These are phyloP conservation scores for Trematomus loennbergii DNA, from an alignment of 2,113 vertebrate genomes.

Conservation along the genomic window DNA sequence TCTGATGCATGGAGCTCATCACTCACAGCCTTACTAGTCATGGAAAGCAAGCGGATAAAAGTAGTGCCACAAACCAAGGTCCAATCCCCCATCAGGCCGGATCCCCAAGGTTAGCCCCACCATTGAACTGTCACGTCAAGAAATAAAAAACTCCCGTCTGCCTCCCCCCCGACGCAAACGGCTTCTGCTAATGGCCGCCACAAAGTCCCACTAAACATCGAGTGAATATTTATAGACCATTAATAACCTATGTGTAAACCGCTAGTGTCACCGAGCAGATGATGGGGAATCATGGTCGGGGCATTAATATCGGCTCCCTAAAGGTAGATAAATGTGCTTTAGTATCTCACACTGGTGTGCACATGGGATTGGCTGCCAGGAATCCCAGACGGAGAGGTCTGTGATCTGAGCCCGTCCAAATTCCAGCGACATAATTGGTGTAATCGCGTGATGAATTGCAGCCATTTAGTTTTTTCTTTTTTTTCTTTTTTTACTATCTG, in stretches of 20 bases:
- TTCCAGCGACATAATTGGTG: conserved; percentile 78
- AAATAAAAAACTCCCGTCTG: conserved; percentile 68
- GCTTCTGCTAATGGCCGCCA: conserved; percentile 68
- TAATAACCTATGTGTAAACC: conserved; percentile 78
- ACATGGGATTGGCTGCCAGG: conserved; percentile 61
- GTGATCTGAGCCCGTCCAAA: conserved; percentile 76
- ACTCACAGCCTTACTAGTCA: conserved; percentile 67
- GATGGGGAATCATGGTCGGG: conserved; percentile 67
- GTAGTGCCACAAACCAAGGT: conserved; percentile 76
- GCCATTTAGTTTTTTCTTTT: conserved; percentile 76
- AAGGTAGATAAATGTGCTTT: conserved; percentile 64
- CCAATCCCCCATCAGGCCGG: conserved; percentile 74
- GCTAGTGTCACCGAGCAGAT: conserved; percentile 69
- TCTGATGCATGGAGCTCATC: conserved; percentile 66
- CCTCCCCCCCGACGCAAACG: conserved; percentile 53
- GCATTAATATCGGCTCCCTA: conserved; percentile 66
- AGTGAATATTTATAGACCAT: conserved; percentile 82
- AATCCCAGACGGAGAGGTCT: conserved; percentile 66
- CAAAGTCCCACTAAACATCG: conserved; percentile 67
- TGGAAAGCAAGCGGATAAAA: conserved; percentile 71
- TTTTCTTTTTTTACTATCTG: conserved; percentile 66
- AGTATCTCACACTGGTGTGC: conserved; percentile 31
- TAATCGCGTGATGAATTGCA: conserved; percentile 84
- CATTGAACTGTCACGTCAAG: conserved; percentile 64
- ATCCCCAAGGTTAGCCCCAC: conserved; percentile 75